Conservation (phyloP, 2,888 invertebrate species). For the Drosophila peninsularis region DNA sequence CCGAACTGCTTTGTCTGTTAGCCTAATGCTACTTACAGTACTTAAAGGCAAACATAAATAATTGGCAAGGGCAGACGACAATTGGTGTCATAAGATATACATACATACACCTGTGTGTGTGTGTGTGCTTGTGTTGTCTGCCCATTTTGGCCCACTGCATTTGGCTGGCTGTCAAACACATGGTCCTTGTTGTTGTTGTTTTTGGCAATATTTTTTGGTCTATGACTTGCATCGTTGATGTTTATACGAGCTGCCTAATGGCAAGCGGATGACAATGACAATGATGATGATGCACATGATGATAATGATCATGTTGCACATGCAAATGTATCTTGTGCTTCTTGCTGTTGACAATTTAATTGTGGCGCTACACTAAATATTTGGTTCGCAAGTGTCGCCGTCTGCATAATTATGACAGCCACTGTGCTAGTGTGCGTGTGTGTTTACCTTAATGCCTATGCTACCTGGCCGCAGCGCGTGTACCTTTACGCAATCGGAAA, state of each 20-base stretch:
- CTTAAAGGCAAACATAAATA: slow-evolving; percentile 11
- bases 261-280: slow-evolving; percentile 32
- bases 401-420: slow-evolving; percentile 33
- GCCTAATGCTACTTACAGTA: too few relatives aligned
- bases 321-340: background rate
- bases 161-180: slow-evolving; percentile 24
- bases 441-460: background rate
- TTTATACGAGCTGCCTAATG: slow-evolving; percentile 63
- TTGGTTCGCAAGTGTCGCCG: slow-evolving; percentile 14
- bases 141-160: slow-evolving; percentile 34
- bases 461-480: slow-evolving; percentile 7
- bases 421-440: slow-evolving; percentile 29
- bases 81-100: background rate
- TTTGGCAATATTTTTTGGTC: slow-evolving; percentile 37
- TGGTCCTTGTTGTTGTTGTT: slow-evolving; percentile 8
- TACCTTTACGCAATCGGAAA: slow-evolving; percentile 37
- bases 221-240: slow-evolving; percentile 44
- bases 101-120: background rate
- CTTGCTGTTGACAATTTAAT: slow-evolving; percentile 12
- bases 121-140: background rate
- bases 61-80: slow-evolving; percentile 43
- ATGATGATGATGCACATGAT: slow-evolving; percentile 9
- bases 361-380: slow-evolving; percentile 28
- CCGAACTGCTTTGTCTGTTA: too few relatives aligned
- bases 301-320: slow-evolving; percentile 8